A percentile compares a stretch with the other conserved stretches of the same genome.
phyloP scores from a whole-genome alignment of 37 sponge, comb jelly and placozoan species.

The Geodia barretti region DNA sequence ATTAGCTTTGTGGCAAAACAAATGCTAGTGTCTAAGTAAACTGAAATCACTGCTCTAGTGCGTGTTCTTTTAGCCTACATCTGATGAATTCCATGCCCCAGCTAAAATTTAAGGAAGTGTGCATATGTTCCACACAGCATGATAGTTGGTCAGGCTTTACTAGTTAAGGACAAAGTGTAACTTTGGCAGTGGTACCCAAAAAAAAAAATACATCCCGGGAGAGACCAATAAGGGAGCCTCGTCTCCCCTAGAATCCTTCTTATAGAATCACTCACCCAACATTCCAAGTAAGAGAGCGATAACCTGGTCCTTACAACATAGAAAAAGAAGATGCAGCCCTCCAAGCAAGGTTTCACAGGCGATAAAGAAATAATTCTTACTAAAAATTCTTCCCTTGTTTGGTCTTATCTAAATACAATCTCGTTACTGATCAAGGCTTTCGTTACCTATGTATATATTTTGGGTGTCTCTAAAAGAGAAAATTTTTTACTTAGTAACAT shows the following conservation, averaged over 20 bases:
- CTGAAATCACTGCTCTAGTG: background rate
- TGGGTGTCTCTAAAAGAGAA: too few relatives aligned
- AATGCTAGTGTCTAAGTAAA: background rate
- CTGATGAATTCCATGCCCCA: constrained; percentile 34
- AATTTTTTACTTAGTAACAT: too few relatives aligned
- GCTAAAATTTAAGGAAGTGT: constrained; percentile 36
- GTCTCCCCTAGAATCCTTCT: background rate
- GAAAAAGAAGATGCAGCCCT: too few relatives aligned
- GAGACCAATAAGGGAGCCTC: constrained; percentile 16
- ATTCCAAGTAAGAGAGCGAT: too few relatives aligned
- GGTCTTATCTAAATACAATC: too few relatives aligned
- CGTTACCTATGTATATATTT: too few relatives aligned
- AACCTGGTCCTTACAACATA: too few relatives aligned
- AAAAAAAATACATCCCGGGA: constrained; percentile 14
- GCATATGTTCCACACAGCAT: constrained; percentile 38
- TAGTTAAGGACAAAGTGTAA: constrained; percentile 22
- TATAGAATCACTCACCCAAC: constrained; percentile 5
- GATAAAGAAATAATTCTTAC: too few relatives aligned
- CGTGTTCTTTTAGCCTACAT: constrained; percentile 20
- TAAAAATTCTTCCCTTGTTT: too few relatives aligned
- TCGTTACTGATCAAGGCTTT: too few relatives aligned
- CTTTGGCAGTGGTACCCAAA: constrained; percentile 59
- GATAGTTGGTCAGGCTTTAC: constrained; percentile 54
- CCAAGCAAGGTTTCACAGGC: too few relatives aligned
- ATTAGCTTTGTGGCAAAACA: background rate